Evolutionary conservation across 2,113 vertebrate species (phyloP).

Genomic region (Catharus bicknelli): DNA sequence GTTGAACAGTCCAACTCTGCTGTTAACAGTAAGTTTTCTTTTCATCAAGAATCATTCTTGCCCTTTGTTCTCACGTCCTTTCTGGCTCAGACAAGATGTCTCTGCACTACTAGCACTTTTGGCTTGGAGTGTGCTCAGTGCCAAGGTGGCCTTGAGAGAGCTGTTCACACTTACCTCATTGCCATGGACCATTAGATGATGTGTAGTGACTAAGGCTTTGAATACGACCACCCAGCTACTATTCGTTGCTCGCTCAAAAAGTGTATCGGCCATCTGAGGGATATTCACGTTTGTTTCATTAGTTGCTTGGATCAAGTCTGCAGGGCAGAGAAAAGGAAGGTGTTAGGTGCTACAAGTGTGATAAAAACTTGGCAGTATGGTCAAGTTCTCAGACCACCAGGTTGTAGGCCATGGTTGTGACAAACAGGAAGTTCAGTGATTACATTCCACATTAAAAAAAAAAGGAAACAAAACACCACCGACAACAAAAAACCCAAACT

Average conservation of each 20-base stretch:
- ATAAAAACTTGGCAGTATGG: not conserved
- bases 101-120: not conserved
- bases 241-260: constrained; percentile 95
- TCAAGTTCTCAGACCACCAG: not conserved
- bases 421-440: not conserved
- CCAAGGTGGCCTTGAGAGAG: not conserved
- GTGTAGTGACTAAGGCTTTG: constrained; percentile 97
- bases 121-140: not conserved
- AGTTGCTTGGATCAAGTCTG: constrained; percentile 97
- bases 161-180: constrained; percentile 84
- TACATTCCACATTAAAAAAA: not conserved
- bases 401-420: not conserved
- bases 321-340: not conserved
- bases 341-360: not conserved
- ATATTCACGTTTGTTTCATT: constrained; percentile 99
- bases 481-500: not conserved
- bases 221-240: constrained; percentile 99
- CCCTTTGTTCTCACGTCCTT: not conserved
- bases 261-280: constrained; percentile 95
- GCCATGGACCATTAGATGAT: constrained; percentile 98
- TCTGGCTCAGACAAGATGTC: not conserved
- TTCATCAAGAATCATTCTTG: not conserved
- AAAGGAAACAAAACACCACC: not conserved
- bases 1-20: rapidly evolving
- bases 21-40: not conserved